A percentile compares a stretch with the other conserved stretches of the same genome.
Conservation (phyloP, 2,888 invertebrate genomes). For the Monopis laevigella region DNA sequence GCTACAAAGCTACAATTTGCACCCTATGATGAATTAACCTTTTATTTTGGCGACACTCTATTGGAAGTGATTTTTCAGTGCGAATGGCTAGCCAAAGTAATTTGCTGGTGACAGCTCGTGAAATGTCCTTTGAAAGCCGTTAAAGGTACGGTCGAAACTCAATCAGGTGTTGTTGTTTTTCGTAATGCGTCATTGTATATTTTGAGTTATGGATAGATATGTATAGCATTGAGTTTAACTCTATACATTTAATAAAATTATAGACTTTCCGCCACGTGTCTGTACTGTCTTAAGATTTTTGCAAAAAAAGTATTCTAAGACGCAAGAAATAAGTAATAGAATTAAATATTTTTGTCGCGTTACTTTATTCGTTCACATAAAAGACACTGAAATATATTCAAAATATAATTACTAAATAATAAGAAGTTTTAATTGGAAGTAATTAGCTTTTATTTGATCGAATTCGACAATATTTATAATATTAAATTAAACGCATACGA, state of each 20-base stretch:
- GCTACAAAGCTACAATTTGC: slow-evolving; percentile 26
- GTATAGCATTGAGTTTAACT: not conserved
- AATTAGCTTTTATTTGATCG: too few species aligned
- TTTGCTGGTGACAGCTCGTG: slow-evolving; percentile 55
- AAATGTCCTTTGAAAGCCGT: slow-evolving; percentile 60
- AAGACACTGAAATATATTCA: too few species aligned
- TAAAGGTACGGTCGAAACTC: slow-evolving; percentile 55
- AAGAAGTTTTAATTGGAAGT: too few species aligned
- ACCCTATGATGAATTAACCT: slow-evolving; percentile 59
- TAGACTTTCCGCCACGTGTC: too few species aligned
- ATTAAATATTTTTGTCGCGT: too few species aligned
- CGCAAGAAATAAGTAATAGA: not conserved
- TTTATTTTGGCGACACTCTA: slow-evolving; percentile 63
- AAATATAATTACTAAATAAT: too few species aligned
- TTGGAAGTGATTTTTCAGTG: slow-evolving; percentile 64
- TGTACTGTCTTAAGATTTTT: not conserved
- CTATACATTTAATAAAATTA: too few species aligned
- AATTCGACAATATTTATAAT: too few species aligned
- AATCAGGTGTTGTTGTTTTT: slow-evolving; percentile 29
- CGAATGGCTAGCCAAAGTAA: slow-evolving; percentile 60
- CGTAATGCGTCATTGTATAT: not conserved
- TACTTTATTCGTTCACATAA: too few species aligned
- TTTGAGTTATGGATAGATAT: not conserved
- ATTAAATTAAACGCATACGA: too few species aligned
- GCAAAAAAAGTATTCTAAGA: not conserved